Percentiles rank a stretch among this genome's conserved stretches.
Conservation (phyloP, 2,888 invertebrate genomes). For the Schizotus pectinicornis region DNA sequence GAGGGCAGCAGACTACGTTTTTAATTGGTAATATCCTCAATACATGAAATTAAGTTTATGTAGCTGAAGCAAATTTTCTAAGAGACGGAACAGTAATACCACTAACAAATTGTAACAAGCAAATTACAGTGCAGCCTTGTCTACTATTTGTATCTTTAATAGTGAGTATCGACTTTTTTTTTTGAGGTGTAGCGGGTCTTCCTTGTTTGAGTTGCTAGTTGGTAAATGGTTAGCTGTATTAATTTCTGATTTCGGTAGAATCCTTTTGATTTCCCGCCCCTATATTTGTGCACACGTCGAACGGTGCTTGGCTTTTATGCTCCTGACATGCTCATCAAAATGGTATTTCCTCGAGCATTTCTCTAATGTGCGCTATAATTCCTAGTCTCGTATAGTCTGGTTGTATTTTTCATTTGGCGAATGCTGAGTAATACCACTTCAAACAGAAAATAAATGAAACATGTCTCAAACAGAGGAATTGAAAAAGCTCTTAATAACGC, state of each 20-base stretch:
- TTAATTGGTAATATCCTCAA: slow-evolving; percentile 21
- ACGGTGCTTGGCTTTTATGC: too few species aligned
- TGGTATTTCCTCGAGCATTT: too few species aligned
- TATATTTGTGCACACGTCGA: too few species aligned
- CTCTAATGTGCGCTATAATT: too few species aligned
- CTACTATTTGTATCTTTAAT: background rate
- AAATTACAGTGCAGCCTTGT: slow-evolving; percentile 11
- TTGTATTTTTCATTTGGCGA: too few species aligned
- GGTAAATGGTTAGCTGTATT: slow-evolving; percentile 16
- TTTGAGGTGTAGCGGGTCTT: too few species aligned
- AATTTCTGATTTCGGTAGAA: too few species aligned
- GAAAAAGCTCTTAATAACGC: too few species aligned
- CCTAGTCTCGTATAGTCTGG: too few species aligned
- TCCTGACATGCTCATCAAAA: too few species aligned
- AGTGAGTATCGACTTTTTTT: slow-evolving; percentile 10
- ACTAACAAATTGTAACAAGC: slow-evolving; percentile 12
- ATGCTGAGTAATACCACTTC: background rate
- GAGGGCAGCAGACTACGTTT: slow-evolving; percentile 1
- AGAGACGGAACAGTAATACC: slow-evolving; percentile 25
- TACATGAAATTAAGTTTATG: slow-evolving; percentile 24
- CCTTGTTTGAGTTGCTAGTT: background rate
- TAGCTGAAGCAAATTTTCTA: slow-evolving; percentile 22
- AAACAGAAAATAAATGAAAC: background rate
- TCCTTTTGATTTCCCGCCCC: too few species aligned
- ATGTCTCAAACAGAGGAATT: too few species aligned